These are phyloP conservation scores for Drosophila novamexicana DNA, from an alignment of 1,140 invertebrate genomes.

Conservation along the genomic window DNA sequence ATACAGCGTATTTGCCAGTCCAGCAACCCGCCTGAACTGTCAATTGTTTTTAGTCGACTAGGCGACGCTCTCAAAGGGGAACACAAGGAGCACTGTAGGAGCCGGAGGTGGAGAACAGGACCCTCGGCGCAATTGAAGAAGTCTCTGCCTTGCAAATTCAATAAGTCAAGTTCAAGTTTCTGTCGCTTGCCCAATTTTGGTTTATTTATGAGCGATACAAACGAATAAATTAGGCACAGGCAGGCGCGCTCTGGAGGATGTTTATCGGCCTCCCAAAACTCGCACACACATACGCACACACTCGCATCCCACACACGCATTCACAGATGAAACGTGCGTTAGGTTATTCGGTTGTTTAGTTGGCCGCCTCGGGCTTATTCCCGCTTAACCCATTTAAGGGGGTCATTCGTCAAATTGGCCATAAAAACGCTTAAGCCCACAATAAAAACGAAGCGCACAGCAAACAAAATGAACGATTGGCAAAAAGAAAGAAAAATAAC, in stretches of 20 bases:
- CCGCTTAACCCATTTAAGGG: slow-evolving; percentile 70
- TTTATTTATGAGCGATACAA: slow-evolving; percentile 80
- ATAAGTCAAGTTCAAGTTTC: slow-evolving; percentile 68
- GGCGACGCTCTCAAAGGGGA: neutral
- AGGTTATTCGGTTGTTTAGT: slow-evolving; percentile 51
- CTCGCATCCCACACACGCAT: neutral
- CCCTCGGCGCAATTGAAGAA: slow-evolving; percentile 52
- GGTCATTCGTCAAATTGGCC: slow-evolving; percentile 77
- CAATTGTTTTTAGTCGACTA: slow-evolving; percentile 1
- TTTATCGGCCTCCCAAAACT: slow-evolving; percentile 42
- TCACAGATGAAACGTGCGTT: slow-evolving; percentile 33
- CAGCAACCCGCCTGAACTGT: neutral
- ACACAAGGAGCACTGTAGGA: neutral
- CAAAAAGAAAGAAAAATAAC: slow-evolving; percentile 29
- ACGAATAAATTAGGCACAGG: slow-evolving; percentile 76
- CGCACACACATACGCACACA: slow-evolving; percentile 12
- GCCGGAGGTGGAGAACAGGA: slow-evolving; percentile 11
- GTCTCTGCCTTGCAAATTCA: slow-evolving; percentile 63
- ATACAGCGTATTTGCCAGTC: slow-evolving; percentile 2
- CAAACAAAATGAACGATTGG: slow-evolving; percentile 39
- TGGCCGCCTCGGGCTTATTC: slow-evolving; percentile 48
- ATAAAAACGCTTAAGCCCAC: slow-evolving; percentile 70
- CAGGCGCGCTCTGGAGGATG: slow-evolving; percentile 35
- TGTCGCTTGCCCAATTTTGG: slow-evolving; percentile 64
- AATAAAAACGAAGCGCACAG: slow-evolving; percentile 52